Evolutionary conservation across 2,797 vertebrate genomes (phyloP), one percentile per base, ranked within the genome.

Genomic region (Sebastes wilsoni): DNA sequence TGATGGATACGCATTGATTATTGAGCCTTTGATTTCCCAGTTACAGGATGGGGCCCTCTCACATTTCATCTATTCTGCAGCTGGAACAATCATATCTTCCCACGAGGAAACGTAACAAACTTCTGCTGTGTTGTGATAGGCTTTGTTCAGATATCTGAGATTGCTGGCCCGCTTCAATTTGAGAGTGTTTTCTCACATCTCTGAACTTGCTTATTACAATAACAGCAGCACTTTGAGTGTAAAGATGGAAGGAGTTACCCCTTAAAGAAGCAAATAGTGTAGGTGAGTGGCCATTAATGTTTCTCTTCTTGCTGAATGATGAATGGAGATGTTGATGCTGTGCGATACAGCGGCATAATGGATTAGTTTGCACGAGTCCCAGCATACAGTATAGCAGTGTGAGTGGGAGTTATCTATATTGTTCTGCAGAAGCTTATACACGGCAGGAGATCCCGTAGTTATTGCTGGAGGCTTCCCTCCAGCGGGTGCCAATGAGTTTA

Each of bases 401-500:
- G 77, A 86, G 87, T 78, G 82, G 66, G 83, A 70, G 83, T 86
- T 78, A 81, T 87, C 85, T 88, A 73, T 83, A 85, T 76, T 80
- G 87, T 86, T 82, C 89, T 65, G 76, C 71, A 81, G 85, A 85
- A 73, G 83, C 90, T 79, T 80, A 83, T 75, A 75, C 85, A 66
- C 71, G 74, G 92, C 88, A 88, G 83, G 88, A 85, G 87, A 87
- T 85, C 82, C 77, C 52, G 52, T 75, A 85, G 88, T 88, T 91
- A 88, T 90, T 88, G 93, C 93, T 90, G 5, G 49, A 89, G 90
- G 92, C 92, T 77, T 90, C 87, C 92, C 87, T 90, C 79, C 38
- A 79, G 92, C 81, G 54, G 88, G 84, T 80, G 87, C 79, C 91
- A 85, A 91, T 94, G 91, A 92, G 89, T 94, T 94, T 90, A 93